Conservation (phyloP, 2,888 invertebrate genomes). For the Prenolepis imparis region DNA sequence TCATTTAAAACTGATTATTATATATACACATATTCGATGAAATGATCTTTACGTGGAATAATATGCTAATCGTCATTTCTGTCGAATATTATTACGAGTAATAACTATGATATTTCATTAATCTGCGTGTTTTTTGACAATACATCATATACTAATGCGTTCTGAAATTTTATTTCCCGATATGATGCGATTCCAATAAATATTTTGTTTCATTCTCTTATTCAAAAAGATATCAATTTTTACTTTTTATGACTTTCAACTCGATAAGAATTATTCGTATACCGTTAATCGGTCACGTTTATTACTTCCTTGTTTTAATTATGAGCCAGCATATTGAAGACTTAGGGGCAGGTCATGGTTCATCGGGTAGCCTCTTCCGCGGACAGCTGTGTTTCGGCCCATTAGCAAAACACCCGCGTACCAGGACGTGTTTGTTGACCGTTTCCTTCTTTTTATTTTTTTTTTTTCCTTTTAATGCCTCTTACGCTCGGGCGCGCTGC, state of each 20-base stretch:
- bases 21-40: background rate
- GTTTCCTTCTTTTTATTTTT: constrained; percentile 47
- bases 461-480: constrained; percentile 31
- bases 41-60: background rate
- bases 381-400: constrained; percentile 76
- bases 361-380: constrained; percentile 74
- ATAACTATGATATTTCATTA: background rate
- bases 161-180: background rate
- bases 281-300: constrained; percentile 21
- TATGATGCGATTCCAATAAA: background rate
- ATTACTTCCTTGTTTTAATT: constrained; percentile 50
- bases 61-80: constrained; percentile 6
- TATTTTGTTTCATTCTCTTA: background rate
- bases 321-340: constrained; percentile 9
- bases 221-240: background rate
- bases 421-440: constrained; percentile 70
- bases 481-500: constrained; percentile 56
- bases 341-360: constrained; percentile 76
- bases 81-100: background rate
- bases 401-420: constrained; percentile 74
- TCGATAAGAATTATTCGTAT: background rate
- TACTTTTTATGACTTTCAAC: background rate
- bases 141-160: background rate
- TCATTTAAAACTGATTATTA: background rate
- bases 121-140: background rate